Evolutionary conservation across 1,140 invertebrate genomes (phyloP), one percentile per base, ranked within the genome.

Genomic region (Odontomachus brunneus): DNA sequence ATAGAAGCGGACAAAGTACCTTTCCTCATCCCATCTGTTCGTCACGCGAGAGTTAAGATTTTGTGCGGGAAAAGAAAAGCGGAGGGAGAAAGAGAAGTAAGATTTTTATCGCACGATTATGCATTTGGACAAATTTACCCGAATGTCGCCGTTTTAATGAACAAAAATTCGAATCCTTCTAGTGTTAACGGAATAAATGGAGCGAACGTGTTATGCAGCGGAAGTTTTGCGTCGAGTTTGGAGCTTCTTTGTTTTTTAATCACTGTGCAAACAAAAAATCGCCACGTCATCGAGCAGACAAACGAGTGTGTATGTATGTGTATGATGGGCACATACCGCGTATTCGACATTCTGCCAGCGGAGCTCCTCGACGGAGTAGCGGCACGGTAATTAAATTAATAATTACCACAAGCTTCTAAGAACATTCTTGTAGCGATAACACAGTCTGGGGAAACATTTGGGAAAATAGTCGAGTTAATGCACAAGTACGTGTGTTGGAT

Each of bases 381-480:
- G 51, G 65, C 65, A 22, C 65, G 75, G 75, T 48, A 80, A 80
- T 80, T 55, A 55, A 4, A 55, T 55, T 80, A 80, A 80, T 80
- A 80, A 57, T 80, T 80, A 59, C 75, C 63, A 19, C 51, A 57
- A 48, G 51, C 33, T 71, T 80, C 69, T 57, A 67, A 33, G 75
- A 55, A 80, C 51, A 80, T 57, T 80, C 22, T 71, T 76, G 60
- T 66, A 65, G 63, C 33, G 66, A 51, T 51, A 59, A 71, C 22
- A 63, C 65, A 71, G n/a, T 80, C 75, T 80, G 65, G 65, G 2
- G 71, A 80, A 71, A 80, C 75, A 80, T 71, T 80, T 17, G 51
- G 66, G 33, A 80, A 69, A 51, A 78, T 17, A 78, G 9, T 44
- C 49, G n/a, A 44, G 75, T 80, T 80, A 80, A 80, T 80, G 55